Percentiles rank a stretch among this genome's conserved stretches.
These are phyloP conservation scores for Ptychoptera albimana DNA, from an alignment of 2,888 invertebrate species.

Conservation along the genomic window DNA sequence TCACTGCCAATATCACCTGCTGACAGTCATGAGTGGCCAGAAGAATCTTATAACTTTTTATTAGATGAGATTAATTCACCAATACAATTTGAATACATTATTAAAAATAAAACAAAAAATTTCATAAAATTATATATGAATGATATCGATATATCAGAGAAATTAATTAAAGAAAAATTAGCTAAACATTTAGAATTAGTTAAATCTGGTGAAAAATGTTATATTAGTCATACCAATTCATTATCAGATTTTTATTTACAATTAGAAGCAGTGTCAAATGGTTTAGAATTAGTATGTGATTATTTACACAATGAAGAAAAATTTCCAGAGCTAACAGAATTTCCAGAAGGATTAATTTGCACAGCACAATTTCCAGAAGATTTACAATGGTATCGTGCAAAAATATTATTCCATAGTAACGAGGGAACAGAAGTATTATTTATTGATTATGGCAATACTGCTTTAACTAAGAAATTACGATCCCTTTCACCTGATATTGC, in stretches of 20 bases:
- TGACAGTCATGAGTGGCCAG: slow-evolving; percentile 47
- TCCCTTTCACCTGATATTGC: slow-evolving; percentile 43
- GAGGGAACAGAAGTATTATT: slow-evolving; percentile 44
- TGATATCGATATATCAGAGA: slow-evolving; percentile 42
- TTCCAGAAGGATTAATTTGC: slow-evolving; percentile 39
- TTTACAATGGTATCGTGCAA: slow-evolving; percentile 49
- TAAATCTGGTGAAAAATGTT: slow-evolving; percentile 43
- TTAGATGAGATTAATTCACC: slow-evolving; percentile 25
- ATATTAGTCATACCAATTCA: slow-evolving; percentile 56
- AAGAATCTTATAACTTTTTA: slow-evolving; percentile 42
- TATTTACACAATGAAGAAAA: slow-evolving; percentile 35
- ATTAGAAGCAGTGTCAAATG: slow-evolving; percentile 43
- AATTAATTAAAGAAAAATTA: slow-evolving; percentile 39
- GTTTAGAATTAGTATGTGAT: slow-evolving; percentile 40
- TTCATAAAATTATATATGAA: slow-evolving; percentile 48
- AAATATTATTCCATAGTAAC: slow-evolving; percentile 37
- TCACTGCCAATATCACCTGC: slow-evolving; percentile 50
- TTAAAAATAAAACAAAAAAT: slow-evolving; percentile 17
- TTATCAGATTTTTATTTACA: slow-evolving; percentile 68
- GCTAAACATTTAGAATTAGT: slow-evolving; percentile 38
- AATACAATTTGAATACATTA: slow-evolving; percentile 27
- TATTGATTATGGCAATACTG: slow-evolving; percentile 52
- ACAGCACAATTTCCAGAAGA: slow-evolving; percentile 51
- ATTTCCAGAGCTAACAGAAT: slow-evolving; percentile 33
- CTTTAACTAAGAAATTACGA: slow-evolving; percentile 38